phyloP scores from a whole-genome alignment of 2,113 vertebrate species.

The Pogonocichla stellata region DNA sequence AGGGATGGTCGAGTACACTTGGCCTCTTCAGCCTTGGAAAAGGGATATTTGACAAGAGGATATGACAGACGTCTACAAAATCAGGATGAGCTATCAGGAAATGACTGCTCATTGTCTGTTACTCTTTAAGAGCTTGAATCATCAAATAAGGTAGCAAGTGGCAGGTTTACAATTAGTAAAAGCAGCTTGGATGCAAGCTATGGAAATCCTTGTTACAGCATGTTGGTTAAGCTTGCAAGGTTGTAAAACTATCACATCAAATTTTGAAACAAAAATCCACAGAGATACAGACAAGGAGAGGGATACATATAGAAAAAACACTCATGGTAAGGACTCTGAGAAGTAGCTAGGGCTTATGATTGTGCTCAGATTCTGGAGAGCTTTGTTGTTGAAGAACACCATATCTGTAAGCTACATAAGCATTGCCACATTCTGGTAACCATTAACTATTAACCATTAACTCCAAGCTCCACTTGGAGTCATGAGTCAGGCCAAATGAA shows the following conservation, averaged over 20 bases:
- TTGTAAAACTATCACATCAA: not conserved
- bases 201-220: not conserved
- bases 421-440: not conserved
- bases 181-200: not conserved
- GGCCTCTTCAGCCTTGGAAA: not conserved
- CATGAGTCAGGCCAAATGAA: not conserved
- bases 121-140: not conserved
- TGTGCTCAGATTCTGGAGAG: not conserved
- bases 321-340: not conserved
- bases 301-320: not conserved
- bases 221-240: not conserved
- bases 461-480: not conserved
- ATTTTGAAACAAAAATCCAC: not conserved
- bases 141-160: not conserved
- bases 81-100: not conserved
- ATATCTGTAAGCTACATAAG: not conserved
- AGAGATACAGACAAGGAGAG: not conserved
- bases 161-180: not conserved
- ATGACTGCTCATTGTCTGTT: not conserved
- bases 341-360: not conserved
- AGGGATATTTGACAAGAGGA: not conserved
- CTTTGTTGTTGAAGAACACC: not conserved
- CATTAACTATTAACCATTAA: not conserved
- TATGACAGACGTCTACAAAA: not conserved
- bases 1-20: accelerated